Evolutionary conservation across 1,140 invertebrate genomes (phyloP), one percentile per base, ranked within the genome.

Genomic region (Saccostrea glomerata): DNA sequence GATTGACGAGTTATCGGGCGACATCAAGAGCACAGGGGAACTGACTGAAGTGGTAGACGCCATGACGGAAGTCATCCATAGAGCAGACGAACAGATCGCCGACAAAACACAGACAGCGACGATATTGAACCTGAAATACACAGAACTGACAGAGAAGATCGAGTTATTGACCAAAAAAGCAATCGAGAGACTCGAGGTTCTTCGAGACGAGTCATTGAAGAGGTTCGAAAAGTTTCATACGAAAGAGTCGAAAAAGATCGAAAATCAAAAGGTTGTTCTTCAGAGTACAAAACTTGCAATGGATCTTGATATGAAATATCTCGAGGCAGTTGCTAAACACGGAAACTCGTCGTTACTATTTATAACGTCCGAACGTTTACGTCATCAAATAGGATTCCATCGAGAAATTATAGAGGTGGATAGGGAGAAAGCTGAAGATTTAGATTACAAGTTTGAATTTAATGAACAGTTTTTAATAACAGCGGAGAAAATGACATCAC

Each of bases 381-480:
- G 56, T 56, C 55, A 85, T 60, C 84, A 85, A 36, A 63, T 85
- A 15, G 55, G 55, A 60, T 85, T 60, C 30, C 84, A 85, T 63
- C 54, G 25, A 13, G 84, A 85, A 36, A 63, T 85, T 60, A 7
- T 85, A 13, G 25, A 20, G 11, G 25, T 63, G 4, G 84, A 85
- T 20, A 54, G 6, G 60, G 84, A 85, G 36, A 60, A 30, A 20
- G 25, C 55, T n/a, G 84, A 85, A 63, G 84, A 85, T 36, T 1
- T 85, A 20, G 84, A 85, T 40, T 85, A 85, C 56, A 63, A 23
- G 63, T 85, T 85, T 40, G 84, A 85, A 13, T 85, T 85, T 20
- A 85, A 85, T 60, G 84, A 63, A 36, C 55, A 60, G 11, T 58
- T 85, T 60, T 36, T 60, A 25, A 47, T 12, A n/a, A 54, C 55